These are phyloP conservation scores for Pedicia rivosa DNA, from an alignment of 2,888 invertebrate genomes.

Conservation along the genomic window DNA sequence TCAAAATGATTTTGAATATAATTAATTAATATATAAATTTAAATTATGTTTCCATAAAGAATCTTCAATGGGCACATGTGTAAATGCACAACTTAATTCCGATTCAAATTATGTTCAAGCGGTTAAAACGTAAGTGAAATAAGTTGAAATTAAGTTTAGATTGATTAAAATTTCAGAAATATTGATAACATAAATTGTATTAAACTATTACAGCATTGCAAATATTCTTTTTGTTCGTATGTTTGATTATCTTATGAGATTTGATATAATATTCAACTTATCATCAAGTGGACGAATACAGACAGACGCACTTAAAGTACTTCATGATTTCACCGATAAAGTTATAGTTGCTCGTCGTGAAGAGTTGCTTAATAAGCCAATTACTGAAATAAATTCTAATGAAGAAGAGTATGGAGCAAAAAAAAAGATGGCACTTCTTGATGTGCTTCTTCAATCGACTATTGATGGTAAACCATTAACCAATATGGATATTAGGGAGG, in stretches of 20 bases:
- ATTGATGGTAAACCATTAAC: constrained; percentile 37
- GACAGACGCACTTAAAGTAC: constrained; percentile 29
- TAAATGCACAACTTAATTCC: constrained; percentile 51
- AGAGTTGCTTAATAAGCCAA: constrained; percentile 19
- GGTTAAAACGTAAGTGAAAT: constrained; percentile 43
- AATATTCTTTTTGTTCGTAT: constrained; percentile 27
- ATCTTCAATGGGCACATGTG: constrained; percentile 67
- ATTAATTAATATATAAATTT: neutral
- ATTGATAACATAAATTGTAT: neutral
- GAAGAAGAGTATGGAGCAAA: constrained; percentile 31
- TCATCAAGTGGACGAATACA: constrained; percentile 40
- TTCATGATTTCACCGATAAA: constrained; percentile 37
- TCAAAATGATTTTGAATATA: neutral
- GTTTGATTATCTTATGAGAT: constrained; percentile 26
- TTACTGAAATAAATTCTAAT: too few relatives aligned
- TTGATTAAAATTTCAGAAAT: neutral
- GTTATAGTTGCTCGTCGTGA: constrained; percentile 35
- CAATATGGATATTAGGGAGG: constrained; percentile 42
- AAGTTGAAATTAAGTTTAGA: neutral
- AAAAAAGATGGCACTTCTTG: constrained; percentile 45
- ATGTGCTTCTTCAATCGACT: constrained; percentile 42
- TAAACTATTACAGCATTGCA: constrained; percentile 18
- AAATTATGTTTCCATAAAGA: constrained; percentile 35
- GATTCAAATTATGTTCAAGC: constrained; percentile 57
- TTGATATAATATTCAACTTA: constrained; percentile 29